These are phyloP conservation scores for Agrypnus murinus DNA, from an alignment of 2,888 invertebrate species.

Conservation along the genomic window DNA sequence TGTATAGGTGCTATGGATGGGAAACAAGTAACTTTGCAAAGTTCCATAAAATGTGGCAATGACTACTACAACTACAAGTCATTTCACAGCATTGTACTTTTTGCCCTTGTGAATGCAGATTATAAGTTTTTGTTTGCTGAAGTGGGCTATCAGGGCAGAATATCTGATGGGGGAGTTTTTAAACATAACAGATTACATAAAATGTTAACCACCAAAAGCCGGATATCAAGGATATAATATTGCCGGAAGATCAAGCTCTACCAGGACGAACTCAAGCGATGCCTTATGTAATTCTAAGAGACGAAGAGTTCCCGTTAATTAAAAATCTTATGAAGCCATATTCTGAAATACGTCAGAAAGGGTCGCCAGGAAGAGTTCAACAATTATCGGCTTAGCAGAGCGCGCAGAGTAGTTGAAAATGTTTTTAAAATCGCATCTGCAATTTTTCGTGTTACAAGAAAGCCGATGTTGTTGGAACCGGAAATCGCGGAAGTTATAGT, in stretches of 20 bases:
- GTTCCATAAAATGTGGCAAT: constrained; percentile 59
- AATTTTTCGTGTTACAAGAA: constrained; percentile 55
- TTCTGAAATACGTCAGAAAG: constrained; percentile 55
- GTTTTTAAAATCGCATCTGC: constrained; percentile 50
- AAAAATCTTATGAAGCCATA: constrained; percentile 61
- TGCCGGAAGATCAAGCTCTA: constrained; percentile 51
- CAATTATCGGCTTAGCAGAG: constrained; percentile 59
- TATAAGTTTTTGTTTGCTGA: no score
- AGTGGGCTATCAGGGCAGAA: constrained; percentile 63
- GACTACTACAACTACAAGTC: constrained; percentile 64
- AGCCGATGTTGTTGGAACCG: constrained; percentile 57
- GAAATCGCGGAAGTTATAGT: constrained; percentile 54
- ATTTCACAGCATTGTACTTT: constrained; percentile 64
- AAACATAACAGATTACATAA: constrained; percentile 45
- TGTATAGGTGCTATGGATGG: constrained; percentile 63
- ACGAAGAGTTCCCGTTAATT: constrained; percentile 58
- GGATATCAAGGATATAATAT: no score
- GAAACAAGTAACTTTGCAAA: constrained; percentile 62
- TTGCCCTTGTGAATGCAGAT: constrained; percentile 66
- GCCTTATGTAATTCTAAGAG: constrained; percentile 51
- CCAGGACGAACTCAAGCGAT: constrained; percentile 44
- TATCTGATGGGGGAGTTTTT: constrained; percentile 63
- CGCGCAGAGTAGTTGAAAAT: constrained; percentile 50
- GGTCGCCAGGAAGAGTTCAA: constrained; percentile 58
- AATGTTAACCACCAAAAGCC: constrained; percentile 31